Conservation (phyloP, 2,797 vertebrate species). For the Bryconaethiops microstoma region DNA sequence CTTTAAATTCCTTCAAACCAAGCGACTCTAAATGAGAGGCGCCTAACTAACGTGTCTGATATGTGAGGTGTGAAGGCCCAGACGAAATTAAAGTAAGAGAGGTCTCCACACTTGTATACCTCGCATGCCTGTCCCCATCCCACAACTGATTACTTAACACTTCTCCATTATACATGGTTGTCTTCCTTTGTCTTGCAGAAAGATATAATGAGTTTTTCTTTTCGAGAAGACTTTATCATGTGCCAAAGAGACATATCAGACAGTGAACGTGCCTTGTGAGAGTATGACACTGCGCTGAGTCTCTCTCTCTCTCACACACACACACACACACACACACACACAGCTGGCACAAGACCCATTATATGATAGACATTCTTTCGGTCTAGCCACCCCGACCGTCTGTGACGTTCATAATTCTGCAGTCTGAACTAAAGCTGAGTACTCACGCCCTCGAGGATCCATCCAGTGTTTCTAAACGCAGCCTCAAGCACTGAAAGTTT, state of each 20-base stretch:
- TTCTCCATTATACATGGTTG: slow-evolving; percentile 32
- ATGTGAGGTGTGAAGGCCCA: background rate
- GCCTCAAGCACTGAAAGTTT: slow-evolving; percentile 25
- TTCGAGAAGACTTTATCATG: slow-evolving; percentile 16
- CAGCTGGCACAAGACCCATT: slow-evolving; percentile 28
- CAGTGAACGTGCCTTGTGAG: slow-evolving; percentile 6
- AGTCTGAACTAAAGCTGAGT: slow-evolving; percentile 18
- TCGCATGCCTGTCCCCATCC: background rate
- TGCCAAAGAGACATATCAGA: slow-evolving; percentile 23
- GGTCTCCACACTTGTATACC: background rate
- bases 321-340: slow-evolving; percentile 20
- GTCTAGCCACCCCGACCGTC: slow-evolving; percentile 9
- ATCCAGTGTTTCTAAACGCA: slow-evolving; percentile 9
- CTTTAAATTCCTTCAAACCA: background rate
- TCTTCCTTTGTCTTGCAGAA: slow-evolving; percentile 6
- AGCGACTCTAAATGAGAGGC: background rate
- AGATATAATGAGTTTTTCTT: slow-evolving; percentile 21
- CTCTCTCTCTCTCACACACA: slow-evolving; percentile 19
- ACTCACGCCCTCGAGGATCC: background rate
- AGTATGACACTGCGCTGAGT: background rate
- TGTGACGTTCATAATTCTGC: slow-evolving; percentile 23
- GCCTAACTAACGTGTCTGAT: background rate
- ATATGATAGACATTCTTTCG: slow-evolving; percentile 44
- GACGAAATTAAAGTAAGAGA: background rate
- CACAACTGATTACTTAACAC: slow-evolving; percentile 3